Conservation (phyloP, 1,140 invertebrate species). For the Pseudachorutes palmiensis region DNA sequence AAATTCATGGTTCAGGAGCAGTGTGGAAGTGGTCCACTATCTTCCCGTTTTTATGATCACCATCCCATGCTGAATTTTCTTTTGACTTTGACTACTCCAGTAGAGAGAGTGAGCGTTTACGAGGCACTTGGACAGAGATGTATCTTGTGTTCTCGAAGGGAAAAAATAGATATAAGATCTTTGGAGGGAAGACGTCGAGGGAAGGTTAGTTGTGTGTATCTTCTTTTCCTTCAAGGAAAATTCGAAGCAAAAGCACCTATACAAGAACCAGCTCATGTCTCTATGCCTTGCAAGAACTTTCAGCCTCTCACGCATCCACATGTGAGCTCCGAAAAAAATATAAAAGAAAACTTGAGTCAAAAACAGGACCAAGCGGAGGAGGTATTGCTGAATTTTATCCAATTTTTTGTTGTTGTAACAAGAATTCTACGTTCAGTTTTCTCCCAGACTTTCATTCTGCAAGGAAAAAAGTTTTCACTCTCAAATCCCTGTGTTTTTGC, state of each 20-base stretch:
- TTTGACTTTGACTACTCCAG: too few species aligned
- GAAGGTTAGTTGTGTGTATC: background rate
- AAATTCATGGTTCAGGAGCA: too few species aligned
- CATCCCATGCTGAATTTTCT: too few species aligned
- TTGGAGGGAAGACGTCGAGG: background rate
- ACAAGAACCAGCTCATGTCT: background rate
- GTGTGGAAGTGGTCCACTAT: too few species aligned
- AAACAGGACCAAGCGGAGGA: background rate
- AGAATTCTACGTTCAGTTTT: background rate
- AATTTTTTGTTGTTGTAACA: too few species aligned
- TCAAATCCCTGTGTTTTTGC: too few species aligned
- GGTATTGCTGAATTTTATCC: too few species aligned
- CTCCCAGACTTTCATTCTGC: background rate
- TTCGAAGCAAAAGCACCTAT: background rate
- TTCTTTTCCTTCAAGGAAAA: background rate
- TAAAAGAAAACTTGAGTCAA: background rate
- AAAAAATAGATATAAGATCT: constrained; percentile 14
- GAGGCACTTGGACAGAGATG: background rate
- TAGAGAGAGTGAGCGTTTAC: too few species aligned
- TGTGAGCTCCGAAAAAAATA: background rate
- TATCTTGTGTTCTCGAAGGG: too few species aligned
- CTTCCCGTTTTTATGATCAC: too few species aligned
- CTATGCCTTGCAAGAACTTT: background rate
- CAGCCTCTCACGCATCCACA: background rate
- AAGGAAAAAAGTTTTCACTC: too few species aligned